phyloP scores from a whole-genome alignment of 2,113 vertebrate species.

The Ranitomeya variabilis region DNA sequence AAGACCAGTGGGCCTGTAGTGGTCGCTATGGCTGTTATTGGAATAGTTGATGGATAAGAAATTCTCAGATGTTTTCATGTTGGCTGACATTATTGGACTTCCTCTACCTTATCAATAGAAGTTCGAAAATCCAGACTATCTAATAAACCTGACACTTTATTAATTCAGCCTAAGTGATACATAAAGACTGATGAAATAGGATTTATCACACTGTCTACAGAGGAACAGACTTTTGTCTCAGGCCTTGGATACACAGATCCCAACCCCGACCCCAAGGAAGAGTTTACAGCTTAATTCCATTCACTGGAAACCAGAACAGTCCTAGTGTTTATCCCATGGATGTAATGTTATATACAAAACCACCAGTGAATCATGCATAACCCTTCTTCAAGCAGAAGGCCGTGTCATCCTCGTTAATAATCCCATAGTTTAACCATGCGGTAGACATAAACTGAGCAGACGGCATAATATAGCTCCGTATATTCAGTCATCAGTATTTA shows the following conservation, averaged over 20 bases:
- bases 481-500: constrained; percentile 44
- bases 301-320: constrained; percentile 63
- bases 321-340: constrained; percentile 70
- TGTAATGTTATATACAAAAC: constrained; percentile 68
- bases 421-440: constrained; percentile 62
- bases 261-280: not conserved
- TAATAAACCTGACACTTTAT: not conserved
- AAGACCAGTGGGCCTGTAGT: too few species aligned
- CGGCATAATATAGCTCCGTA: constrained; percentile 13
- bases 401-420: constrained; percentile 71
- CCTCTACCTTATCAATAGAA: too few species aligned
- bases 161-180: not conserved
- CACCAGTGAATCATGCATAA: constrained; percentile 74
- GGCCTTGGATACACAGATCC: not conserved
- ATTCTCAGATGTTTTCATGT: too few species aligned
- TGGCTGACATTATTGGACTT: too few species aligned
- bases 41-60: too few species aligned
- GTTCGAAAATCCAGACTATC: too few species aligned
- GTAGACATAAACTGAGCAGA: constrained; percentile 52
- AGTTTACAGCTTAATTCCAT: constrained; percentile 60
- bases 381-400: constrained; percentile 69
- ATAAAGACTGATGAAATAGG: not conserved
- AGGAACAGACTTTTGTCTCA: constrained; percentile 35
- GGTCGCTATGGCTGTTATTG: too few species aligned
- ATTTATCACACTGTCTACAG: constrained; percentile 11